These are phyloP conservation scores for Choreutis nemorana DNA, from an alignment of 2,888 invertebrate species.

Conservation along the genomic window DNA sequence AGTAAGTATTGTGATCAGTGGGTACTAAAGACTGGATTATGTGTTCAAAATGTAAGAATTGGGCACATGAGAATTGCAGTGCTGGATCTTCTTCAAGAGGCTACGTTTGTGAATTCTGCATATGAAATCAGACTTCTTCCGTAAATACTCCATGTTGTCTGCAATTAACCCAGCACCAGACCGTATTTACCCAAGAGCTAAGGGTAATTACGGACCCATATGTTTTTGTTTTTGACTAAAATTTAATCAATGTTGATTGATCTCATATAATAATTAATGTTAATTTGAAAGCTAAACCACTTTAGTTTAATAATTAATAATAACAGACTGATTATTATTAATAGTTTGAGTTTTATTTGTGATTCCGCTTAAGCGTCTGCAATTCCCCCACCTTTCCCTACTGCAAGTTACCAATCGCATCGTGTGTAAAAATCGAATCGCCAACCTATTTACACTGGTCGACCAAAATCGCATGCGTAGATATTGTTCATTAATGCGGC, in stretches of 20 bases:
- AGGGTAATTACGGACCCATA: slow-evolving; percentile 7
- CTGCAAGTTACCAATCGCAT: too few species aligned
- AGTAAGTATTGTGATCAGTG: slow-evolving; percentile 5
- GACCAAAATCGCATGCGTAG: too few species aligned
- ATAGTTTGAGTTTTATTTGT: slow-evolving; percentile 6
- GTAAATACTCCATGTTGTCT: slow-evolving; percentile 7
- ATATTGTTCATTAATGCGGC: too few species aligned
- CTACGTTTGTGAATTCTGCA: slow-evolving; percentile 8
- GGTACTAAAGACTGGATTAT: slow-evolving; percentile 8
- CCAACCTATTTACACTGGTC: too few species aligned
- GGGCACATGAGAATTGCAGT: slow-evolving; percentile 9
- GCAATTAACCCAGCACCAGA: slow-evolving; percentile 6
- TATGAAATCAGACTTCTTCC: slow-evolving; percentile 3
- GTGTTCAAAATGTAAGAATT: slow-evolving; percentile 8
- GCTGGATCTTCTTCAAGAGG: slow-evolving; percentile 7
- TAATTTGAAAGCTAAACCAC: slow-evolving; percentile 6
- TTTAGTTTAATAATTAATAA: slow-evolving; percentile 11
- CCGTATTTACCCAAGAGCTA: slow-evolving; percentile 4
- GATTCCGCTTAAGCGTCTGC: slow-evolving; percentile 10
- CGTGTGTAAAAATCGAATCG: too few species aligned
- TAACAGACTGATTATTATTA: slow-evolving; percentile 8
- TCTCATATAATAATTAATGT: slow-evolving; percentile 7
- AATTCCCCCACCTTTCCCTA: slow-evolving; percentile 11
- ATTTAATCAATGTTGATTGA: slow-evolving; percentile 7
- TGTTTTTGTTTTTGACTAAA: slow-evolving; percentile 9